Percentiles rank a stretch among this genome's conserved stretches.
Conservation (phyloP, 2,113 vertebrate species). For the Plotosus lineatus region DNA sequence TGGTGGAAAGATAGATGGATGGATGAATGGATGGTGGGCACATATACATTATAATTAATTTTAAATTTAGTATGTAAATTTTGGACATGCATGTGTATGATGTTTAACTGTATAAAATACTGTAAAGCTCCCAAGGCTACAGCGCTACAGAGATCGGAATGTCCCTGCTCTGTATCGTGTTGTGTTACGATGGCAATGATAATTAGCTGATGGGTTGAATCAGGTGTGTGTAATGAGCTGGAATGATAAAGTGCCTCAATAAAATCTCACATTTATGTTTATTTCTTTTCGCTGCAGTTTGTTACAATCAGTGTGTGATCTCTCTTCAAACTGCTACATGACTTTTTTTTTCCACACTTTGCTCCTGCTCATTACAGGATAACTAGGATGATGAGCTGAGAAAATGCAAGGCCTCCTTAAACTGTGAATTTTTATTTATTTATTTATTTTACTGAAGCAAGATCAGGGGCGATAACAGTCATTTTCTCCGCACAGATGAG, state of each 20-base stretch:
- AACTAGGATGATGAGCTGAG: neutral
- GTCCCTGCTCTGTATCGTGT: neutral
- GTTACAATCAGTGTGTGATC: neutral
- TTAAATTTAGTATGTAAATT: too few species aligned
- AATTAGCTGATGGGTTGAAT: neutral
- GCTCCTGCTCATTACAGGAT: neutral
- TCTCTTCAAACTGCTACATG: neutral
- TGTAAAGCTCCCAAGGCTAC: too few species aligned
- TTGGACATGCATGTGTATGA: too few species aligned
- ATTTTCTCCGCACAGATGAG: neutral
- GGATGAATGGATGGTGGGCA: too few species aligned
- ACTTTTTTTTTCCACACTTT: neutral
- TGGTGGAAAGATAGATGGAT: too few species aligned
- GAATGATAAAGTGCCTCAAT: neutral
- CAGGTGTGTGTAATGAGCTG: neutral
- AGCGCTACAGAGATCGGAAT: neutral
- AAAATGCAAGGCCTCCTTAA: neutral
- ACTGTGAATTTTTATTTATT: neutral
- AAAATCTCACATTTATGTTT: neutral
- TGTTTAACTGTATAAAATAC: too few species aligned
- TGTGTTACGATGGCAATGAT: neutral
- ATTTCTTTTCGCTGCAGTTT: neutral
- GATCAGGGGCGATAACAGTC: neutral
- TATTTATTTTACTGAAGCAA: neutral
- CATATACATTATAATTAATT: too few species aligned